phyloP scores from a whole-genome alignment of 2,797 vertebrate species.

The Myotis daubentonii region DNA sequence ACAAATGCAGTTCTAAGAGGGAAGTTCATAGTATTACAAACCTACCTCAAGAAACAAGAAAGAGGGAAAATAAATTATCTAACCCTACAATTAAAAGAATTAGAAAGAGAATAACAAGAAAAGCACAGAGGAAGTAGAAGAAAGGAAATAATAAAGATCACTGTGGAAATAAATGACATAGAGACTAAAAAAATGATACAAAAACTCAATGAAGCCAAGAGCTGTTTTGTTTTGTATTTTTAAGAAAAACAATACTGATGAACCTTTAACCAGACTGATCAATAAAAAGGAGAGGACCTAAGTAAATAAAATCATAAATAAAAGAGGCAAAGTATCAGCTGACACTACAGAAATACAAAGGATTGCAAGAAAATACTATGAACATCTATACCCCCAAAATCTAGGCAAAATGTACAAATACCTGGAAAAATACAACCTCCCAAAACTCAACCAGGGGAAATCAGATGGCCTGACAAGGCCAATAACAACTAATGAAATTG shows the following conservation, averaged over 20 bases:
- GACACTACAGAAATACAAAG: neutral
- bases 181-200: neutral
- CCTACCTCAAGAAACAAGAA: neutral
- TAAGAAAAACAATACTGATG: too few relatives aligned
- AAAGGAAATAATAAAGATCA: neutral
- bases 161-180: neutral
- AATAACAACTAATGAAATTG: neutral
- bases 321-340: neutral
- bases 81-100: neutral
- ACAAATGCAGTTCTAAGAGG: neutral
- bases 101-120: neutral
- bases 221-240: neutral
- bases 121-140: neutral
- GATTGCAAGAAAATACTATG: neutral
- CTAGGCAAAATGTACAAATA: neutral
- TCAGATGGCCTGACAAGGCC: neutral
- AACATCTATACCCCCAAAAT: too few relatives aligned
- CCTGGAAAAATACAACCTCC: neutral
- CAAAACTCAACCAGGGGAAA: neutral
- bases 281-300: neutral
- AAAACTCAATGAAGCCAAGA: neutral
- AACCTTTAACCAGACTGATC: neutral
- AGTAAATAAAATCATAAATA: neutral
- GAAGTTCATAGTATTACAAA: neutral
- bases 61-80: neutral